Evolutionary conservation across 2,888 invertebrate species (phyloP), one percentile per base, ranked within the genome.

Genomic region (Dermolepida albohirtum): DNA sequence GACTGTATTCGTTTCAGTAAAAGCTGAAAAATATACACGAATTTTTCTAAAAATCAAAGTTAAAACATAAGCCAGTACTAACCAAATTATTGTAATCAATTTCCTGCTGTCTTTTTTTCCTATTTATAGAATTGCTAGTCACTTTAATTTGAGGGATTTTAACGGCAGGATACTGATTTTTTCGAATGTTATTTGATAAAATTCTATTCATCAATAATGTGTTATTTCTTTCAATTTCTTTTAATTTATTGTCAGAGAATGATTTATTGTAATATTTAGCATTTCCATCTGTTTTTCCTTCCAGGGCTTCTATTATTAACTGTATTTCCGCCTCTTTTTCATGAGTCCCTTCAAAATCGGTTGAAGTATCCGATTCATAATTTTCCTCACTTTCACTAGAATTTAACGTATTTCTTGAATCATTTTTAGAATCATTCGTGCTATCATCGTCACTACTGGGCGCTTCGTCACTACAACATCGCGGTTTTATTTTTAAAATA

Each of bases 71-170:
- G 49, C 27, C 17, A 55, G 5, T 14, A 67, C 67, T 72, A 71
- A 78, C 78, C 72, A 76, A 69, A 73, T 78, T 78, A 47, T 76
- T 74, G 47, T 74, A 71, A 65, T 76, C 77, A 62, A 78, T 78
- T 69, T 77, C 70, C 43, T 68, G 51, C 64, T 78, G 77, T 50
- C 73, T 67, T 66, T 74, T 76, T 67, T 73, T 75, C 66, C 76
- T 70, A 59, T 78, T 78, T 29, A 78, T 70, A 34, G 73, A 73
- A 22, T 75, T 74, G 68, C 74, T 75, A 0, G 75, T 70, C 17
- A 71, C 27, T 72, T 72, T 76, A 57, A 49, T 65, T 11, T 41
- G 41, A 6, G 64, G 63, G 1, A 70, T 16, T 11, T 49, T 65
- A 5, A 62, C 39, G 34, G 14, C 8, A 44, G 55, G 59, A 54